phyloP scores from a whole-genome alignment of 2,888 invertebrate species.

The Cephus spinipes region DNA sequence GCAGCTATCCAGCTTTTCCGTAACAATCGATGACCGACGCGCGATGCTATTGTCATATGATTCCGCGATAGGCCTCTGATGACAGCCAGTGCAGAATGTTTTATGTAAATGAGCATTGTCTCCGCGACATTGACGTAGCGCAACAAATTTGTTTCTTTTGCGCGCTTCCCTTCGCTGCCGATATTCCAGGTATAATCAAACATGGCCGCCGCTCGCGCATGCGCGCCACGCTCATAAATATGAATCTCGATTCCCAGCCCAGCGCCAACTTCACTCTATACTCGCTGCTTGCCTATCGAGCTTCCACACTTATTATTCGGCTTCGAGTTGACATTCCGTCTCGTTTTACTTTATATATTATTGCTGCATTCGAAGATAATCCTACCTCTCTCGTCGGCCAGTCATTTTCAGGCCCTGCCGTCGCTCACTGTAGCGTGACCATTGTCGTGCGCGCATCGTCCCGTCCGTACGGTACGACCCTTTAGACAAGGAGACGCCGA shows the following conservation, averaged over 20 bases:
- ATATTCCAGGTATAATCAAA: constrained; percentile 10
- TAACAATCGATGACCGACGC: constrained; percentile 22
- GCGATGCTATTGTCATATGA: constrained; percentile 42
- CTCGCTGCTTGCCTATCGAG: neutral
- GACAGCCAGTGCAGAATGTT: constrained; percentile 52
- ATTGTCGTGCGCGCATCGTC: constrained; percentile 19
- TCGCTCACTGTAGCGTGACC: neutral
- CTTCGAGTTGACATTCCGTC: neutral
- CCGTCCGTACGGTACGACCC: constrained; percentile 7
- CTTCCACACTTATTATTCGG: neutral
- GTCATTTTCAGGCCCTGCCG: neutral
- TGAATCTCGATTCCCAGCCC: neutral
- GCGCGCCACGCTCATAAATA: constrained; percentile 1
- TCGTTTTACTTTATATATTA: constrained; percentile 4
- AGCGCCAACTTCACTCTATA: neutral
- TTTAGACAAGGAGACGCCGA: neutral
- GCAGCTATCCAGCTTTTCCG: constrained; percentile 22
- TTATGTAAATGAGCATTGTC: constrained; percentile 59
- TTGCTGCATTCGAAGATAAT: neutral
- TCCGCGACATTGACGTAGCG: constrained; percentile 45
- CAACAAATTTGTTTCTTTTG: constrained; percentile 40
- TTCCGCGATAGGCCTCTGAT: constrained; percentile 35
- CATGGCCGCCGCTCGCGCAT: neutral
- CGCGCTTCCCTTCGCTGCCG: constrained; percentile 23
- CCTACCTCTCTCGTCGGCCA: neutral